phyloP scores from a whole-genome alignment of 1,140 invertebrate species.

The Lutraria rhynchaena region DNA sequence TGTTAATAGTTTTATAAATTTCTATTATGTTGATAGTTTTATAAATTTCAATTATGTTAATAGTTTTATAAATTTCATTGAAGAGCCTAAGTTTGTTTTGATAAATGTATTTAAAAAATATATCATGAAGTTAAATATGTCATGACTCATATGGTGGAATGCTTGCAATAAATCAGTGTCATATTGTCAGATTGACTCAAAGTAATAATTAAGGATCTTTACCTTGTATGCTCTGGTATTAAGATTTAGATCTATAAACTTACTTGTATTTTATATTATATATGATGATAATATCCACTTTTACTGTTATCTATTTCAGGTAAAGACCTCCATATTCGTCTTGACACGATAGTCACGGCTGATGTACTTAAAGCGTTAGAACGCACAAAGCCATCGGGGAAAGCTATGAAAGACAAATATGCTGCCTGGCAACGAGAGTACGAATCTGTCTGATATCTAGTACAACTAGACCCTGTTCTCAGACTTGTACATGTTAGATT shows the following conservation, averaged over 20 bases:
- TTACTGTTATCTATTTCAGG: constrained; percentile 78
- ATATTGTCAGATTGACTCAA: too few relatives aligned
- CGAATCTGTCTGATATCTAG: constrained; percentile 82
- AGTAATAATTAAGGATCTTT: neutral
- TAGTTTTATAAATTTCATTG: too few relatives aligned
- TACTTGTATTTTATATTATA: neutral
- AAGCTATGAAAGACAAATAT: constrained; percentile 82
- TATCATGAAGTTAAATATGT: too few relatives aligned
- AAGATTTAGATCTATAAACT: neutral
- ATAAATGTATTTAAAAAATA: too few relatives aligned
- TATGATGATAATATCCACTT: too few relatives aligned
- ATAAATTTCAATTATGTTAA: too few relatives aligned
- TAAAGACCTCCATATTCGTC: constrained; percentile 80
- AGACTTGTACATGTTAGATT: too few relatives aligned
- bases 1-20: too few relatives aligned
- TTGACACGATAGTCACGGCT: constrained; percentile 83
- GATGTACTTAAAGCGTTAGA: constrained; percentile 83
- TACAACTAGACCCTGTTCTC: neutral
- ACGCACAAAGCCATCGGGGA: constrained; percentile 83
- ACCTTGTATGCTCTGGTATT: neutral
- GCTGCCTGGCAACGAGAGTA: constrained; percentile 83
- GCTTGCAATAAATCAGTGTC: too few relatives aligned
- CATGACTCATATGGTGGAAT: too few relatives aligned
- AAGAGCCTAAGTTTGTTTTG: too few relatives aligned
- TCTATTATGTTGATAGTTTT: too few relatives aligned